phyloP scores from a whole-genome alignment of 2,113 vertebrate genomes.

The Diadophis punctatus region DNA sequence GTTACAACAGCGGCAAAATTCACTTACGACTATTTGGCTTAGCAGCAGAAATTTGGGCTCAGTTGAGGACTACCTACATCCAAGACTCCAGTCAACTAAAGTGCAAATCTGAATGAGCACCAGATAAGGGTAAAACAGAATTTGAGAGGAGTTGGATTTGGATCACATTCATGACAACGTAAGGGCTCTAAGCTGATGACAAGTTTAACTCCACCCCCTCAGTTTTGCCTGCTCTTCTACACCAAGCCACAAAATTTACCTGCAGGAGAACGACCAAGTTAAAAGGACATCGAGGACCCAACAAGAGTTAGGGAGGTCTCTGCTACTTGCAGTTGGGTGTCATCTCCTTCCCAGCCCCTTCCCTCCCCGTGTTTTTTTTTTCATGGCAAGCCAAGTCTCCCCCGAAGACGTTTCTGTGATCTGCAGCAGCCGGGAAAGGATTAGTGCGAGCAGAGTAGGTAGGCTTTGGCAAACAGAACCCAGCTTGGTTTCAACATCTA shows the following conservation, averaged over 20 bases:
- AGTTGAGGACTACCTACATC: no score
- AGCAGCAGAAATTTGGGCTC: no score
- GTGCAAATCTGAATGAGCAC: no score
- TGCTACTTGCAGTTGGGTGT: not conserved
- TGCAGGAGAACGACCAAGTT: not conserved
- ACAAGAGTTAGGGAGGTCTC: not conserved
- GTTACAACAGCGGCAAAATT: no score
- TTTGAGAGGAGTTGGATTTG: no score
- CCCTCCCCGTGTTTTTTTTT: constrained; percentile 23
- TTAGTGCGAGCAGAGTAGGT: constrained; percentile 66
- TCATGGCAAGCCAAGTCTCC: constrained; percentile 47
- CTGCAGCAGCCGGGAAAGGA: constrained; percentile 56
- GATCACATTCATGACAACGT: no score
- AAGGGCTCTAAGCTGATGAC: not conserved
- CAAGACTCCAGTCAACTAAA: no score
- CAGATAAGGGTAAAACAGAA: no score
- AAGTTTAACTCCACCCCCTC: not conserved
- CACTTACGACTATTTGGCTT: no score
- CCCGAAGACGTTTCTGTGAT: constrained; percentile 45
- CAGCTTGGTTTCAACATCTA: constrained; percentile 74
- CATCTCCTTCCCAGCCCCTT: not conserved
- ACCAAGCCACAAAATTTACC: not conserved
- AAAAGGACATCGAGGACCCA: not conserved
- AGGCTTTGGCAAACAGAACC: constrained; percentile 70
- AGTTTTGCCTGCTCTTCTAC: not conserved